These are phyloP conservation scores for Cheiracanthium punctorium DNA, from an alignment of 2,888 invertebrate genomes.

Conservation along the genomic window DNA sequence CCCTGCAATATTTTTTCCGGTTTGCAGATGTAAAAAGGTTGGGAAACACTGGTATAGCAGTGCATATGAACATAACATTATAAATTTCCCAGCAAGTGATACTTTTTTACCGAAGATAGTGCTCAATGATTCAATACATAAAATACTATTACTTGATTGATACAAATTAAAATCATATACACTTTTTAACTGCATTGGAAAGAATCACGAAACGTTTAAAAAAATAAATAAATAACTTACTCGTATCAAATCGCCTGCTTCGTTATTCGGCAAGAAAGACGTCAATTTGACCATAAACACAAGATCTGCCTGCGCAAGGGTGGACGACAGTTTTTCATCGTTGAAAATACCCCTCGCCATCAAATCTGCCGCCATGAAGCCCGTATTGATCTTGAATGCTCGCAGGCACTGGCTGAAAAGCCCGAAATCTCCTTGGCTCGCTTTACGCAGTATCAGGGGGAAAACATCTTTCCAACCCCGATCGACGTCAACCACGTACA, in stretches of 20 bases:
- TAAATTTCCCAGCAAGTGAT: too few species aligned
- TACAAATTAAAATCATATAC: too few species aligned
- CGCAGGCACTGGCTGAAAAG: background rate
- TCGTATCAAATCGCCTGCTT: constrained; percentile 9
- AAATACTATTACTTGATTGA: too few species aligned
- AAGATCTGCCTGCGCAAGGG: constrained; percentile 21
- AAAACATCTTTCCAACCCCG: constrained; percentile 22
- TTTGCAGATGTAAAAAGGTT: too few species aligned
- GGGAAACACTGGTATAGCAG: too few species aligned
- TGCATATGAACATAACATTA: too few species aligned
- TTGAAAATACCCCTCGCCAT: background rate
- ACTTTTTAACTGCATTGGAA: too few species aligned
- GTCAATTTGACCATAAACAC: constrained; percentile 25
- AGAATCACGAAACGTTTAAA: too few species aligned
- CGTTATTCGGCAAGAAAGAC: constrained; percentile 22
- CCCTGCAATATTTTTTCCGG: too few species aligned
- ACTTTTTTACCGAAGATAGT: too few species aligned
- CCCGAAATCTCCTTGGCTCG: constrained; percentile 16
- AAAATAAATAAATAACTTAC: background rate
- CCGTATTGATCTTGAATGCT: background rate
- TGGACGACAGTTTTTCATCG: constrained; percentile 2
- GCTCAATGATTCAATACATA: too few species aligned
- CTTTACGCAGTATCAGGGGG: background rate
- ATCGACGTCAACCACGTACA: constrained; percentile 24
- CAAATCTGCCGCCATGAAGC: constrained; percentile 22